phyloP scores from a whole-genome alignment of 2,113 vertebrate species.

The rat (Rattus norvegicus) region DNA sequence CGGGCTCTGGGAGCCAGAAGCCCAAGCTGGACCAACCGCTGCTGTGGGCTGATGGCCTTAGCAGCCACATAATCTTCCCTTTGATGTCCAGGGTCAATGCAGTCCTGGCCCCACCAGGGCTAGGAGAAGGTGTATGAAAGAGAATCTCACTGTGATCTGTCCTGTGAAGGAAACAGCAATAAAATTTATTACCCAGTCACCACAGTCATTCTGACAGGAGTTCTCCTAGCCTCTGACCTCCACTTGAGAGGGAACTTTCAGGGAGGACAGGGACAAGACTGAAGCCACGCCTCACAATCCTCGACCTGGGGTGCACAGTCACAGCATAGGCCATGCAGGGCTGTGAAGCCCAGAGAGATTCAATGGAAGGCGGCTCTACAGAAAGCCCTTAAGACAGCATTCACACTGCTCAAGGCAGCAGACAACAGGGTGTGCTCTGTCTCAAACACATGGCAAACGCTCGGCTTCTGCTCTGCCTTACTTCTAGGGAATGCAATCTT shows the following conservation, averaged over 20 bases:
- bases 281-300: neutral
- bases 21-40: conserved; percentile 52
- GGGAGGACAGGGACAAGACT: neutral
- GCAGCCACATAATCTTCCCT: conserved; percentile 78
- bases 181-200: conserved; percentile 76
- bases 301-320: fast-evolving
- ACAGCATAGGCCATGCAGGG: fast-evolving
- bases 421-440: neutral
- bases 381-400: neutral
- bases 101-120: conserved; percentile 76
- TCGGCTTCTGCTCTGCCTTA: fast-evolving
- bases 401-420: too few relatives aligned
- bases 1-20: conserved; percentile 69
- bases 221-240: neutral
- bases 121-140: conserved; percentile 78
- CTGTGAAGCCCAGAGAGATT: neutral
- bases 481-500: too few relatives aligned
- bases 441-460: neutral
- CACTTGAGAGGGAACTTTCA: conserved; percentile 5
- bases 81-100: conserved; percentile 84
- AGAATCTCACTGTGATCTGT: conserved; percentile 83
- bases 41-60: conserved; percentile 79
- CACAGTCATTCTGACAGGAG: conserved; percentile 43
- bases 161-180: conserved; percentile 86
- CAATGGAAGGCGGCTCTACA: neutral